These are phyloP conservation scores for Andrena bicolor DNA, from an alignment of 2,888 invertebrate genomes.

Conservation along the genomic window DNA sequence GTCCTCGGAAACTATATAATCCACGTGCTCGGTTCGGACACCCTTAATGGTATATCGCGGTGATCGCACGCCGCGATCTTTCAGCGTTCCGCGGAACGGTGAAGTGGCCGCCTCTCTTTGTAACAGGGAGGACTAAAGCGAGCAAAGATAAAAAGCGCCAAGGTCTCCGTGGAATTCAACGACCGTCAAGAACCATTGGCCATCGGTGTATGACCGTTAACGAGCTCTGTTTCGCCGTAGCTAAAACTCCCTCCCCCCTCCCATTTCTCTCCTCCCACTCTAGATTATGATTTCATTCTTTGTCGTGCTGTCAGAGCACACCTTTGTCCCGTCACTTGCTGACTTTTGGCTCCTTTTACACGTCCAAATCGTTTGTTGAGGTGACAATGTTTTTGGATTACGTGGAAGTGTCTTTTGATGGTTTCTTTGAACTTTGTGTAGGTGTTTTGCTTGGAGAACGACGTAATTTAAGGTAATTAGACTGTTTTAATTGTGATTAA, in stretches of 20 bases:
- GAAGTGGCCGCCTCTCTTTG: constrained; percentile 57
- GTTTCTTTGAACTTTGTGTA: no score
- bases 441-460: no score
- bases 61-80: constrained; percentile 69
- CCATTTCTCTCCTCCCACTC: constrained; percentile 17
- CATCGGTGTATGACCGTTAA: constrained; percentile 72
- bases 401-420: not conserved
- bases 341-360: not conserved
- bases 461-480: no score
- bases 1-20: constrained; percentile 64
- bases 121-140: constrained; percentile 59
- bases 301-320: not conserved
- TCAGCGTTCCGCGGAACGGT: constrained; percentile 67
- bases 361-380: not conserved
- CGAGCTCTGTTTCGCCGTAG: constrained; percentile 61
- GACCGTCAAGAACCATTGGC: constrained; percentile 71
- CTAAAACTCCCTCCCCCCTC: constrained; percentile 43
- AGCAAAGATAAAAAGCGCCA: constrained; percentile 71
- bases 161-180: constrained; percentile 67
- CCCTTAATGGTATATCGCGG: constrained; percentile 70
- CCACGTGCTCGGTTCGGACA: constrained; percentile 58
- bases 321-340: constrained; percentile 1
- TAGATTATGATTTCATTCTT: constrained; percentile 55
- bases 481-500: no score
- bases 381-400: not conserved